Evolutionary conservation across 2,113 vertebrate genomes (phyloP), one percentile per base, ranked within the genome.

Genomic region (Mesocricetus auratus): DNA sequence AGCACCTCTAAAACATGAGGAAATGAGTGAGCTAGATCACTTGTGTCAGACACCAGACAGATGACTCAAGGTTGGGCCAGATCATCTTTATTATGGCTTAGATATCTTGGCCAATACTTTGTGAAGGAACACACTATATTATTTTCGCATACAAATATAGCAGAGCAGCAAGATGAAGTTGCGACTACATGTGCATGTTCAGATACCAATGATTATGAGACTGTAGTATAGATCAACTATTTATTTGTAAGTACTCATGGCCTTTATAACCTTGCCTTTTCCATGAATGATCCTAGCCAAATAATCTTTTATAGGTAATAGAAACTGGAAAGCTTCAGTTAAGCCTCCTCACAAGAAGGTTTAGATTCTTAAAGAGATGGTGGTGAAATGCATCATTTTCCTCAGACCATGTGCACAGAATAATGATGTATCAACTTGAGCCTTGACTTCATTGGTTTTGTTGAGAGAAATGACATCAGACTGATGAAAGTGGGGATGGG

Each of bases 41-140:
- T 94, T 79, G 39, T 96, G 91, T 96, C 96, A 94, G 87, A 64
- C 24, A 77, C 74, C 93, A 96, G 91, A 95, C 94, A 93, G 94
- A 96, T 87, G 87, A 95, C 64, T 93, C 64, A 95, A 91, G 60
- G 92, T 36, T 62, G 85, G 62, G 53, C 62, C 87, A 96, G 87
- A 85, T 92, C 94, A 92, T 95, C 88, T 94, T 71, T 93, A 33
- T 95, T 94, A 93, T 8, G 45, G 64, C 86, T 92, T 71, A 92
- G 85, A 21, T 58, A 29, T 95, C 92, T 96, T 93, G 75, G 94
- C 92, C 96, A 96, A 77, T 94, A 82, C 88, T 97, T 94, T 93
- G 77, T 71, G 77, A 94, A 88, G 96, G 96, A 93, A 94, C 62
- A 39, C 62, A 93, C 33, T 60, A 36, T 93, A 71, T 97, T 89